Percentiles rank a stretch among this genome's conserved stretches.
These are phyloP conservation scores for Sinocyclocheilus anshuiensis DNA, from an alignment of 2,113 vertebrate genomes.

Conservation along the genomic window DNA sequence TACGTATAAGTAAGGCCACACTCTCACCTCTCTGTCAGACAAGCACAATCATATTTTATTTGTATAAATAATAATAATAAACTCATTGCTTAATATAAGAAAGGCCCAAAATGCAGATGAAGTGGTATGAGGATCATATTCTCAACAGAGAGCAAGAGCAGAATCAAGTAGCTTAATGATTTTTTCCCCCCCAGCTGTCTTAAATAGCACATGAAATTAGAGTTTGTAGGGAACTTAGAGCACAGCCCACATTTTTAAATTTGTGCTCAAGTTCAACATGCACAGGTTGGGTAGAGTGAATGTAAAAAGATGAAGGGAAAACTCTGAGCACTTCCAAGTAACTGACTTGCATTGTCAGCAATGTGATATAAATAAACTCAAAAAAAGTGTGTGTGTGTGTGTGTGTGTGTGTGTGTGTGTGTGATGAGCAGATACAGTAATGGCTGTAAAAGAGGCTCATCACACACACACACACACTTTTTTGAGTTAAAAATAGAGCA, in stretches of 20 bases:
- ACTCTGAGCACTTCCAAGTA: no score
- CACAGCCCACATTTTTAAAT: background rate
- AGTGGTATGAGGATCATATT: background rate
- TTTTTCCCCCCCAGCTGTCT: background rate
- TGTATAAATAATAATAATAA: background rate
- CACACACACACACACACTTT: no score
- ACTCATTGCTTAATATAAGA: background rate
- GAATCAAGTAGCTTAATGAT: background rate
- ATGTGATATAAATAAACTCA: background rate
- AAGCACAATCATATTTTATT: background rate
- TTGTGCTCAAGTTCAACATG: background rate
- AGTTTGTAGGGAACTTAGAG: background rate
- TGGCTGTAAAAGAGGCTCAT: no score
- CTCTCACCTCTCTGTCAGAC: no score
- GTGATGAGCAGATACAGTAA: no score
- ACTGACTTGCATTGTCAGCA: no score
- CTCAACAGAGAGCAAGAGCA: background rate
- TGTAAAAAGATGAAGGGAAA: no score
- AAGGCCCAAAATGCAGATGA: background rate
- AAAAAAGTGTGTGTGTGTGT: background rate
- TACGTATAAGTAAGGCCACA: no score
- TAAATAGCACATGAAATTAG: background rate
- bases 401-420: no score
- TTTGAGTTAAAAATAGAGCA: no score
- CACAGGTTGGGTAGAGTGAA: background rate